Base-by-base conservation (phyloP, 2,113 vertebrate genomes). In the Xiphophorus hellerii region DNA sequence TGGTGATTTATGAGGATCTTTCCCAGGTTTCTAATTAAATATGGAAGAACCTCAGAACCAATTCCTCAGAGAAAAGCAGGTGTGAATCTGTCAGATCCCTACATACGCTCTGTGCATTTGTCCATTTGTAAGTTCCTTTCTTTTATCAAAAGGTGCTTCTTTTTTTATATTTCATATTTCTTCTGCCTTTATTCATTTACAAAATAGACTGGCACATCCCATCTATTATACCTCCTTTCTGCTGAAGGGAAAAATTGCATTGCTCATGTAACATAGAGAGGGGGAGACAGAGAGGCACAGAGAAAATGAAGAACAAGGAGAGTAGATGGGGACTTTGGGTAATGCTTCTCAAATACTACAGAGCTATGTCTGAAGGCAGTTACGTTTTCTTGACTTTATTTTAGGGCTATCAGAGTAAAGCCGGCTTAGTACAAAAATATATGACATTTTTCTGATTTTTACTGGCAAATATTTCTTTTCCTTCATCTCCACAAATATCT, bases 11-110 rank as follows among this genome's bases (percentile, higher is more conserved):
- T 92, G 91, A 90, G 87, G 72, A 82, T 68, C 84, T 82, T 37
- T 80, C 76, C 73, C 84, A 87, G 86, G 85, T 87, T 90, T 90
- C 90, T 82, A 90, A 93, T 92, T 92, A 91, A 91, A 92, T 78
- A 80, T 80, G 85, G 82, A 90, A 92, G 86, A 73, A 87, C 84
- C 87, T 84, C 85, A 86, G 65, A 83, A 80, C 69, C 90, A 89
- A 90, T 90, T 90, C 92, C 86, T 90, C 84, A 77, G 87, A 93
- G 90, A 91, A 88, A 90, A 89, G 85, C 81, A 73, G 71, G 83
- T 89, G 84, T 71, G 82, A 28, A 78, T 82, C 58, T 85, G 72
- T 85, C 76, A 82, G 74, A 67, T 73, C 68, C 63, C 78, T 71
- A 69, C 69, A 77, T 67, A 83, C 77, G 80, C 77, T 85, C 66